Percentiles rank a stretch among this genome's conserved stretches.
Evolutionary conservation across 1,140 invertebrate genomes (phyloP).

Genomic region (Aradophagus sp.): DNA sequence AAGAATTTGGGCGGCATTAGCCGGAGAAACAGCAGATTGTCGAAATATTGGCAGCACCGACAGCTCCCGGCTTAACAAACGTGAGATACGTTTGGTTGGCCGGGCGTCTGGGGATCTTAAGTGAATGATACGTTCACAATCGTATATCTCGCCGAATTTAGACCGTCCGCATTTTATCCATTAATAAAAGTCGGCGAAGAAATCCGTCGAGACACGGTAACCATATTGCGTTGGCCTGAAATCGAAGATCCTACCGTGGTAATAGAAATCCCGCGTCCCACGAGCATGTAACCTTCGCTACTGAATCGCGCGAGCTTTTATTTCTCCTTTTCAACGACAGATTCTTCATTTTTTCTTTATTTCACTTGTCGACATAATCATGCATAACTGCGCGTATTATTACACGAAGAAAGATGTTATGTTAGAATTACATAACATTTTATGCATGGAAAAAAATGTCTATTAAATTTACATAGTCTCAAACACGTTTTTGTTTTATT

Average conservation of each 20-base stretch:
- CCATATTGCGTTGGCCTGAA: constrained; percentile 63
- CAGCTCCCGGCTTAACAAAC: constrained; percentile 59
- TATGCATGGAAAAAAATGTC: too few species aligned
- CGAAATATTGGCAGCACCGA: constrained; percentile 59
- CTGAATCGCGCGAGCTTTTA: too few species aligned
- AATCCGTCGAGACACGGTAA: constrained; percentile 58
- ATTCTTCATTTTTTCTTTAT: too few species aligned
- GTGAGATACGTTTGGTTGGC: constrained; percentile 58
- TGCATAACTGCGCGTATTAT: too few species aligned
- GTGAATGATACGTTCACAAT: constrained; percentile 60
- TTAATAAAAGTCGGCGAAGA: constrained; percentile 63
- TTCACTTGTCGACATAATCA: too few species aligned
- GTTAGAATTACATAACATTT: too few species aligned
- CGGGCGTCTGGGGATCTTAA: constrained; percentile 57
- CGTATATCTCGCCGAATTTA: constrained; percentile 46
- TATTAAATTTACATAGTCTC: too few species aligned
- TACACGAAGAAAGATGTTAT: too few species aligned
- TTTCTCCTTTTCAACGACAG: too few species aligned
- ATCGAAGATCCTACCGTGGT: constrained; percentile 51
- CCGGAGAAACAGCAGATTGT: constrained; percentile 35
- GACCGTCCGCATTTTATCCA: constrained; percentile 54
- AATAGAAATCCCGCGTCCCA: constrained; percentile 51
- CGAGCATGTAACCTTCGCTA: constrained; percentile 15
- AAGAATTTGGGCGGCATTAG: constrained; percentile 38
- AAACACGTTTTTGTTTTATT: too few species aligned